Conservation (phyloP, 2,888 invertebrate genomes). For the Suillia variegata region DNA sequence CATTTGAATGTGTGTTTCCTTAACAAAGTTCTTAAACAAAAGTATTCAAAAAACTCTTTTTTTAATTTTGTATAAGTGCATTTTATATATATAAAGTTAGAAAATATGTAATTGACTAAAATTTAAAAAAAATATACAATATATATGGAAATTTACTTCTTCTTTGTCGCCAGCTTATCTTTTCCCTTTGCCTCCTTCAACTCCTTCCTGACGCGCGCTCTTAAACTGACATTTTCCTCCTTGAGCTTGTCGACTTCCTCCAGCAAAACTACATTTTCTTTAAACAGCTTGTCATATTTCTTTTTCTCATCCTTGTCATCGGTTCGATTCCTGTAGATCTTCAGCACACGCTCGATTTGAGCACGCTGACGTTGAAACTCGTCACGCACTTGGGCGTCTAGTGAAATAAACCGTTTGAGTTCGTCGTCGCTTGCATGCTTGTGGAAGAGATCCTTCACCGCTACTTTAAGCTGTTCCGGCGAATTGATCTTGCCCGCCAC, state of each 20-base stretch:
- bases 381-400: conserved; percentile 74
- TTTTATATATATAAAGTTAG: not conserved
- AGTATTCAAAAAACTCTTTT: too few relatives aligned
- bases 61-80: not conserved
- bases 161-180: not conserved
- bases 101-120: not conserved
- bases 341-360: conserved; percentile 69
- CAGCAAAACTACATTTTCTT: conserved; percentile 78
- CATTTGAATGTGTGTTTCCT: too few relatives aligned
- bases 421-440: conserved; percentile 75
- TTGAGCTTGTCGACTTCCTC: conserved; percentile 79
- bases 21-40: too few relatives aligned
- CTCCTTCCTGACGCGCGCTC: conserved; percentile 31
- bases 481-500: conserved; percentile 81
- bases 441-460: conserved; percentile 50
- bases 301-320: conserved; percentile 39
- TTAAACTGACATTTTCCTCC: conserved; percentile 44
- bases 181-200: conserved; percentile 23
- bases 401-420: conserved; percentile 69
- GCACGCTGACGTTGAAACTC: conserved; percentile 82
- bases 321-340: conserved; percentile 39
- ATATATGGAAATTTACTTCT: not conserved
- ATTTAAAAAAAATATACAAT: not conserved
- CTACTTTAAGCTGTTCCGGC: conserved; percentile 61
- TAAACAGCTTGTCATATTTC: conserved; percentile 67